Evolutionary conservation across 2,797 vertebrate species (phyloP).

Genomic region (Anguilla obscura): DNA sequence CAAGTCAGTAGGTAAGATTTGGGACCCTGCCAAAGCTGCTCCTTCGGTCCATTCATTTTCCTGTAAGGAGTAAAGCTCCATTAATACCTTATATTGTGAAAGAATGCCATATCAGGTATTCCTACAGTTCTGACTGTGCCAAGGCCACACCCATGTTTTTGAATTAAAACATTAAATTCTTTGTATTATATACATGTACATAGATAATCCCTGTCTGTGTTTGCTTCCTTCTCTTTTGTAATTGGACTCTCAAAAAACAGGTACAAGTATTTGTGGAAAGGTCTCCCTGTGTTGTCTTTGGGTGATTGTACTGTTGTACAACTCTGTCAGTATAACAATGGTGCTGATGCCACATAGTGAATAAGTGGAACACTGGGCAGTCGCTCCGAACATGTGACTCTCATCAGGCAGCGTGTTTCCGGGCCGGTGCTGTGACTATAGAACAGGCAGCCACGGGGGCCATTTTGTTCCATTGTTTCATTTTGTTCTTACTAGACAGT

Average conservation of each 20-base stretch:
- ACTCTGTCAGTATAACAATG: background rate
- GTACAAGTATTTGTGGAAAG: conserved; percentile 10
- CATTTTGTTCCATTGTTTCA: background rate
- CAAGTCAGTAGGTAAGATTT: background rate
- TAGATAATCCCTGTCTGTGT: background rate
- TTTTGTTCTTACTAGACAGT: background rate
- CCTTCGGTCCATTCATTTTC: background rate
- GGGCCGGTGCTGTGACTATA: background rate
- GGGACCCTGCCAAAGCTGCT: background rate
- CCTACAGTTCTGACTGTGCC: background rate
- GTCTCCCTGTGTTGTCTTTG: conserved; percentile 25
- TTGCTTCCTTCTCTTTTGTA: conserved; percentile 23
- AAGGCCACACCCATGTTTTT: conserved; percentile 7
- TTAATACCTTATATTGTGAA: background rate
- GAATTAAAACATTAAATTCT: conserved; percentile 11
- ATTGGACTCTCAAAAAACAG: conserved; percentile 41
- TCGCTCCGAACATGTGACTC: background rate
- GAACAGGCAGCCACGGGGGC: background rate
- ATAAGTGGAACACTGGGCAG: background rate
- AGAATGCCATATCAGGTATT: conserved; percentile 46
- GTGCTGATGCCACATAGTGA: background rate
- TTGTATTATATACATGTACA: background rate
- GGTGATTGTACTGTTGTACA: background rate
- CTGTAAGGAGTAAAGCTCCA: background rate
- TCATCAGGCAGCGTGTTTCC: background rate